Conservation (phyloP, 2,797 vertebrate species). For the Acanthornis magna region DNA sequence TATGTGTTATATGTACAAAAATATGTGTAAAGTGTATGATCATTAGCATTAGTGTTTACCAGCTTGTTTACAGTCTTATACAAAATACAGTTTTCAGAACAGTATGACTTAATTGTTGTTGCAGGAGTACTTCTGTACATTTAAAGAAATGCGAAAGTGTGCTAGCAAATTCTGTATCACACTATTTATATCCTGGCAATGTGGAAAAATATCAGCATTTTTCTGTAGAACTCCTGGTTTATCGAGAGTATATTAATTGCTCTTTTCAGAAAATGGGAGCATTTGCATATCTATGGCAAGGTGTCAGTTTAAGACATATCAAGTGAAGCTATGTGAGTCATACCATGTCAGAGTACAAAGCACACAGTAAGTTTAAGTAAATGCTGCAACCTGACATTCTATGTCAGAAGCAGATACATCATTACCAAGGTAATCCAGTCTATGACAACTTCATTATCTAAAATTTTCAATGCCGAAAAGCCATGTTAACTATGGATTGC, state of each 20-base stretch:
- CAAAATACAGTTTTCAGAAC: not conserved
- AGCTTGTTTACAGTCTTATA: not conserved
- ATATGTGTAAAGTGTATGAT: not conserved
- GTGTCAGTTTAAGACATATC: slow-evolving; percentile 11
- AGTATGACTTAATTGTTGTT: not conserved
- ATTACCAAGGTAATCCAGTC: slow-evolving; percentile 11
- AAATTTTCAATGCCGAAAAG: not conserved
- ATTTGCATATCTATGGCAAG: slow-evolving; percentile 56
- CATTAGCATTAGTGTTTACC: not conserved
- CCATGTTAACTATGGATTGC: not conserved
- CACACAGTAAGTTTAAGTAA: slow-evolving; percentile 14
- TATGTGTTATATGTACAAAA: not conserved
- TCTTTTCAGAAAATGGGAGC: slow-evolving; percentile 20
- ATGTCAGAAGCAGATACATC: slow-evolving; percentile 7
- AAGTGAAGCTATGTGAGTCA: slow-evolving; percentile 16
- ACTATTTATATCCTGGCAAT: not conserved
- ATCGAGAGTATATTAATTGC: slow-evolving; percentile 6
- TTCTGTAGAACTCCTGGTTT: not conserved
- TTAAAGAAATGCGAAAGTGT: not conserved
- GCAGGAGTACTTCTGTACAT: not conserved
- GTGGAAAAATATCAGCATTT: not conserved
- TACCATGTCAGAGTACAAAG: slow-evolving; percentile 18
- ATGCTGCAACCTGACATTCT: slow-evolving; percentile 28
- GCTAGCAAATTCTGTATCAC: not conserved
- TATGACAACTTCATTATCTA: slow-evolving; percentile 28